phyloP scores from a whole-genome alignment of 2,888 invertebrate genomes.

The Pediacus dermestoides region DNA sequence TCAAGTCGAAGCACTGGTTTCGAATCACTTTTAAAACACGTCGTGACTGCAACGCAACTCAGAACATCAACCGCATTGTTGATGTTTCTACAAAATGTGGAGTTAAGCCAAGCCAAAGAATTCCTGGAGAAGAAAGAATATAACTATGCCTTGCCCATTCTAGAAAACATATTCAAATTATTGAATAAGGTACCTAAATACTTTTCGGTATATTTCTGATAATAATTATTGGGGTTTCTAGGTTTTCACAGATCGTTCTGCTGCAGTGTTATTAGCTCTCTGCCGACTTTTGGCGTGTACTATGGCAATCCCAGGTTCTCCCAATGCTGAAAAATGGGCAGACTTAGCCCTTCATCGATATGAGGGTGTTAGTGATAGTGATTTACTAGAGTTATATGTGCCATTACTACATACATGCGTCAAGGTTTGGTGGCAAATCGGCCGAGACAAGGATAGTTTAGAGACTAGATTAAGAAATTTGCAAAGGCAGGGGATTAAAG shows the following conservation, averaged over 20 bases:
- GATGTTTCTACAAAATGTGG: constrained; percentile 63
- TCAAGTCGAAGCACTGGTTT: constrained; percentile 63
- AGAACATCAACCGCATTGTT: constrained; percentile 58
- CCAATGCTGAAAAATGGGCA: constrained; percentile 65
- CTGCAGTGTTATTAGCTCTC: constrained; percentile 62
- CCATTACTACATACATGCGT: constrained; percentile 66
- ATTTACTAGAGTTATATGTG: constrained; percentile 64
- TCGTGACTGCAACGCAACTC: constrained; percentile 56
- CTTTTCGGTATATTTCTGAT: constrained; percentile 8
- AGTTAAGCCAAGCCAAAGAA: constrained; percentile 59
- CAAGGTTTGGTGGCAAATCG: constrained; percentile 62
- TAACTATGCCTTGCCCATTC: constrained; percentile 58
- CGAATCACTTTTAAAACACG: constrained; percentile 58
- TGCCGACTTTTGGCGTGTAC: constrained; percentile 67
- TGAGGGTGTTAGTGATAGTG: constrained; percentile 69
- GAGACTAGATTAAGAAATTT: constrained; percentile 61
- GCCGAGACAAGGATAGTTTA: constrained; percentile 59
- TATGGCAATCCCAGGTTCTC: constrained; percentile 49
- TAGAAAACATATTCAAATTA: constrained; percentile 67
- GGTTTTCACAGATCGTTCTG: constrained; percentile 66
- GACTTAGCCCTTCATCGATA: constrained; percentile 66
- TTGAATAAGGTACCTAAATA: constrained; percentile 54
- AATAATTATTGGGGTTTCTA: constrained; percentile 31
- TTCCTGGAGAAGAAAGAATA: constrained; percentile 58
- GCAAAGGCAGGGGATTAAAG: constrained; percentile 64